Evolutionary conservation across 2,113 vertebrate genomes (phyloP).

Genomic region (Sphaerodactylus townsendi): DNA sequence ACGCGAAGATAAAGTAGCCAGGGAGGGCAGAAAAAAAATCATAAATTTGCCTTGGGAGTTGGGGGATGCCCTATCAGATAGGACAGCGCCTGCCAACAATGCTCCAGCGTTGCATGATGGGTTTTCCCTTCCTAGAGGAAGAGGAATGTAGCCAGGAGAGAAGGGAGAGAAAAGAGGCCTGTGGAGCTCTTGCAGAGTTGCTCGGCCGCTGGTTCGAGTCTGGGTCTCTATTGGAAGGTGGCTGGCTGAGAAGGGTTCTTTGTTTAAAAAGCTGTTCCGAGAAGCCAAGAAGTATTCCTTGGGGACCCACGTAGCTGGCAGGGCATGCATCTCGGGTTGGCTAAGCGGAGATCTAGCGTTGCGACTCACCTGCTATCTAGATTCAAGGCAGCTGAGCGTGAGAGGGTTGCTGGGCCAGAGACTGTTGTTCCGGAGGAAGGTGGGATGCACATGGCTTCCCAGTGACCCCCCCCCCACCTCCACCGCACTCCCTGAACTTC

Average conservation of each 20-base stretch:
- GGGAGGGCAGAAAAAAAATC: background rate
- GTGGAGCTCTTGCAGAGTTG: background rate
- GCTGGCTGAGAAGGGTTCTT: background rate
- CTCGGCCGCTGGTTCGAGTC: background rate
- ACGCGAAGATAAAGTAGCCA: background rate
- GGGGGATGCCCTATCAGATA: background rate
- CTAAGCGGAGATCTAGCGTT: background rate
- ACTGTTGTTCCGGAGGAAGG: background rate
- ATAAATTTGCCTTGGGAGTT: background rate
- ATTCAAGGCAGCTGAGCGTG: background rate
- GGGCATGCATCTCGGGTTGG: background rate
- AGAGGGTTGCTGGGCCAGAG: no score
- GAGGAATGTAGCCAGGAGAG: background rate
- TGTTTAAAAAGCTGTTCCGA: background rate
- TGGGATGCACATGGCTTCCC: background rate
- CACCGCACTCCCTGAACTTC: background rate
- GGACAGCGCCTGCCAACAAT: background rate
- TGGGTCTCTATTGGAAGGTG: no score
- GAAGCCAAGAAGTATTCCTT: background rate
- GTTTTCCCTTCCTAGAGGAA: conserved; percentile 6
- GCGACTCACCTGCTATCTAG: background rate
- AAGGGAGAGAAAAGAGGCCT: background rate
- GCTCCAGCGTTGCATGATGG: conserved; percentile 26
- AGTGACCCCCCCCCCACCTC: no score
- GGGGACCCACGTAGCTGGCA: background rate